phyloP scores from a whole-genome alignment of 2,113 vertebrate species.

The Thunnus maccoyii region DNA sequence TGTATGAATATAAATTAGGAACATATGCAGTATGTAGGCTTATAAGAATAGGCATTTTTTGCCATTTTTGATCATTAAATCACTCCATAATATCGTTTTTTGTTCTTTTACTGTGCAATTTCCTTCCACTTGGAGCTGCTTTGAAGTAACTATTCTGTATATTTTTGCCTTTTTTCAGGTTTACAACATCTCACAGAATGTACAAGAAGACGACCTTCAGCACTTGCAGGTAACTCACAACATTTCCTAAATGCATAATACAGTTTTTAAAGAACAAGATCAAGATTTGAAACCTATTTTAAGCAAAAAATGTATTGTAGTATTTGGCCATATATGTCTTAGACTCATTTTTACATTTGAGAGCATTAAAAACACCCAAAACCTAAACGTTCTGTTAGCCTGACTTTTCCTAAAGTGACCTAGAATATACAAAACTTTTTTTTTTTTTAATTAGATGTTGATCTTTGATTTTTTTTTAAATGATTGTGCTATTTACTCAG shows the following conservation, averaged over 20 bases:
- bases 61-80: too few relatives aligned
- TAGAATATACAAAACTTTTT: too few relatives aligned
- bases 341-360: too few relatives aligned
- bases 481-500: background rate
- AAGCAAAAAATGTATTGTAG: too few relatives aligned
- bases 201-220: conserved; percentile 94
- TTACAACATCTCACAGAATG: conserved; percentile 94
- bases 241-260: background rate
- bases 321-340: too few relatives aligned
- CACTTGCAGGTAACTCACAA: conserved; percentile 88
- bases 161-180: conserved; percentile 79
- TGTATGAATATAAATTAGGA: background rate
- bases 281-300: background rate
- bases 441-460: background rate
- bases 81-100: too few relatives aligned
- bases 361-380: too few relatives aligned
- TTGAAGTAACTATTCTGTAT: background rate
- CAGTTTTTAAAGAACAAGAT: background rate
- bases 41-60: background rate
- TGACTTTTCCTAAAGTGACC: too few relatives aligned
- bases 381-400: too few relatives aligned
- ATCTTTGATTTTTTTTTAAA: background rate
- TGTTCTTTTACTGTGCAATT: too few relatives aligned
- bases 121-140: background rate
- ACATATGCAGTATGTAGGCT: background rate